Evolutionary conservation across 64 coral and sea anemone species (phyloP), one percentile per base, ranked within the genome.

Genomic region (Montipora sp.): DNA sequence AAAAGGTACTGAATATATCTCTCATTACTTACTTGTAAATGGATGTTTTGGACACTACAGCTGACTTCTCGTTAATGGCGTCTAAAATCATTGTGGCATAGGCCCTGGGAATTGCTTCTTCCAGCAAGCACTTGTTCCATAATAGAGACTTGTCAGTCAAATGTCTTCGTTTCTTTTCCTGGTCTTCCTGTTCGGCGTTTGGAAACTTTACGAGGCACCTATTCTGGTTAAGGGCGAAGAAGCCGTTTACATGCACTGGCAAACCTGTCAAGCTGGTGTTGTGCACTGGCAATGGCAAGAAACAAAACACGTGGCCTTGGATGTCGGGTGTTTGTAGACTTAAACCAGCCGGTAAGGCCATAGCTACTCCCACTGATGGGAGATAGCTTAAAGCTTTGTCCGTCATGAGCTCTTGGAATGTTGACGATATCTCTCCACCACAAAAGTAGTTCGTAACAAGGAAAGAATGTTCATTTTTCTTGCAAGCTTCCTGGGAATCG

Each of bases 171-270:
- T 10, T 16, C 5, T 61, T 48, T 4, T 77, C 89, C 8, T 87
- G 51, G 11, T 84, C 14, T 51, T 94, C 79, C 57, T 93, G 95
- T 18, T 96, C 95, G 12, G 95, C 95, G 76, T 92, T 96, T 59
- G 92, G 95, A 71, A 82, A 91, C 67, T 96, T 96, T 10, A 96
- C 83, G 71, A 91, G 83, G 22, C 95, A 92, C 82, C 96, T 91
- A 71, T 98, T 98, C 77, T 98, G 94, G 48, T 88, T 98, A 18
- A 98, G 27, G 11, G 94, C 91, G 63, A 98, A 98, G 67, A 95
- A 98, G 15, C 97, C 94, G 71, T 98, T 98, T 14, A 98, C 96
- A 75, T 98, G 96, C 12, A 98, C 91, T 4, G 96, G 96, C 16
- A 98, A 89, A 50, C 96, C 96, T 8, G 96, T 98, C 59, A 93